Evolutionary conservation across 2,113 vertebrate genomes (phyloP), one percentile per base, ranked within the genome.

Genomic region (Cyprinus carpio): DNA sequence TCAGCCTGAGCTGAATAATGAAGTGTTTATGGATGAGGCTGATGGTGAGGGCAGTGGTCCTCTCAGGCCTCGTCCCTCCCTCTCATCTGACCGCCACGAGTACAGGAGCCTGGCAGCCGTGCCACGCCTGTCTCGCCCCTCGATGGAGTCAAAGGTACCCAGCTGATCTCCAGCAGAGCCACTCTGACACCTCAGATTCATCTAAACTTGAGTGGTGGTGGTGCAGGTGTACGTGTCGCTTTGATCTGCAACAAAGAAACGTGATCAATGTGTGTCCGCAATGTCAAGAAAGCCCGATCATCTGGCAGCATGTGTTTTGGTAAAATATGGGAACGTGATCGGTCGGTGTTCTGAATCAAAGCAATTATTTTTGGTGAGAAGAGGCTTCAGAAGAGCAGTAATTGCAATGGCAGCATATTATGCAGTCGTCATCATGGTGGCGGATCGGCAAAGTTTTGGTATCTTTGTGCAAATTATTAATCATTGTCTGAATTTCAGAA

Each of bases 21-120:
- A 95, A 82, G 95, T 95, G 85, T 95, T 95, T 93, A 91, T 91
- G 40, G 90, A 92, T 84, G 90, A 87, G 87, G 84, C 76, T n/a
- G 91, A 90, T 13, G 89, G 88, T 90, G 88, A 87, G 87, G 89
- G 88, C 75, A 87, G 87, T 80, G 89, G 49, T 86, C 72, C 72
- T 43, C 78, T 84, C 86, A 86, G 90, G 78, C 88, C 92, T 75
- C 87, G 75, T 25, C 79, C 86, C 65, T 79, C 91, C 87, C 88
- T 93, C 29, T 84, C 89, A 6, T 85, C 93, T 81, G 93, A 94
- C 81, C 93, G 90, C 46, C 91, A 60, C 60, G 93, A 94, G 49
- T 95, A 95, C 87, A 82, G 93, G 87, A 95, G 75, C 87, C 89
- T 95, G 93, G 94, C 95, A 15, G 94, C 94, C 6, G 93, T 95